These are phyloP conservation scores for Ormyrus labotus DNA, from an alignment of 2,888 invertebrate species.

Conservation along the genomic window DNA sequence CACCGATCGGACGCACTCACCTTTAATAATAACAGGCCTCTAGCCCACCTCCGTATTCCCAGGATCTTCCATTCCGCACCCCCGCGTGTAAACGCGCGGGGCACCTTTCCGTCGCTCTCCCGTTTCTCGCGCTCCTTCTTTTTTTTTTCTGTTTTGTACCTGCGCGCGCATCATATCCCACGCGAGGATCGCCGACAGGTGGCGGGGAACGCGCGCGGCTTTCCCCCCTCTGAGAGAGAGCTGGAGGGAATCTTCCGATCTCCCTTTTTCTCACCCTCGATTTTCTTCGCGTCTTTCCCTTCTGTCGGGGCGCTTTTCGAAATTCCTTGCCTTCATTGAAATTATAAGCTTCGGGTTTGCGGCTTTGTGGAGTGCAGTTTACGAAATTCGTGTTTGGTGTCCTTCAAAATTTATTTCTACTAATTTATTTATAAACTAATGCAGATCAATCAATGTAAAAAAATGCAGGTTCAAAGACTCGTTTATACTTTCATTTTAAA, in stretches of 20 bases:
- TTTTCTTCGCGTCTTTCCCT: slow-evolving; percentile 41
- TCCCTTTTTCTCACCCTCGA: slow-evolving; percentile 48
- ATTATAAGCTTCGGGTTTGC: no score
- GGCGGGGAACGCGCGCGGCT: slow-evolving; percentile 18
- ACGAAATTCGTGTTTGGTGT: no score
- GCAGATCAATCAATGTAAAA: no score
- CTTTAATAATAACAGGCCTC: slow-evolving; percentile 49
- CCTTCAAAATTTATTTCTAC: no score
- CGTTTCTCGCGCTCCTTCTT: not conserved
- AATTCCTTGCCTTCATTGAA: no score
- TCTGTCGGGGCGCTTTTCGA: slow-evolving; percentile 8
- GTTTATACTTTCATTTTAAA: no score
- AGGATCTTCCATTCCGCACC: slow-evolving; percentile 40
- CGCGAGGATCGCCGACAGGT: slow-evolving; percentile 47
- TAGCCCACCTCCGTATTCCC: slow-evolving; percentile 42
- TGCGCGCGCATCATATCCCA: slow-evolving; percentile 43
- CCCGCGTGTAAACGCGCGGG: not conserved
- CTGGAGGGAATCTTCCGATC: slow-evolving; percentile 36
- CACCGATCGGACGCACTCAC: slow-evolving; percentile 11
- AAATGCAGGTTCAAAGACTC: no score
- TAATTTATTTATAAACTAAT: no score
- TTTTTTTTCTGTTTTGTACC: not conserved
- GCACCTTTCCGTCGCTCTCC: slow-evolving; percentile 2
- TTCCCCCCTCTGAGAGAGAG: not conserved
- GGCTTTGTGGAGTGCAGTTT: no score